Evolutionary conservation across 2,888 invertebrate genomes (phyloP).

Genomic region (Tetramorium bicarinatum): DNA sequence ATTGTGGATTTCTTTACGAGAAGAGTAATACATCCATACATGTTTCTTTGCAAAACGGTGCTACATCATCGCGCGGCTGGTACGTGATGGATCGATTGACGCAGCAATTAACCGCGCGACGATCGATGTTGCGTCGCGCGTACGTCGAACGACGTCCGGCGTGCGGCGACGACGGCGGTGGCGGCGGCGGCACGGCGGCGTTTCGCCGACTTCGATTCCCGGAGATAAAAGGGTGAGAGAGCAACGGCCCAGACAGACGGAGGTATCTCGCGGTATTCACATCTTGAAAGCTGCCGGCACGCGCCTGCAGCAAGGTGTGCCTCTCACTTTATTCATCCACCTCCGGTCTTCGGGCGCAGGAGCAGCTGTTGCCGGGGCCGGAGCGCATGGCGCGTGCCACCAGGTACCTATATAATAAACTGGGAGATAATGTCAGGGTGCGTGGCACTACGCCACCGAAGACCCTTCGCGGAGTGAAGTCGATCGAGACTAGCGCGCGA

Average conservation of each 20-base stretch:
- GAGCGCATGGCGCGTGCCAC: conserved; percentile 85
- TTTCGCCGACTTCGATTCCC: conserved; percentile 49
- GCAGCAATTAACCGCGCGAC: conserved; percentile 38
- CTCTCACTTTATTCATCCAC: conserved; percentile 80
- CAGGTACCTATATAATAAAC: conserved; percentile 84
- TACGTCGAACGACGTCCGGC: conserved; percentile 36
- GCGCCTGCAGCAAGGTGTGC: conserved; percentile 83
- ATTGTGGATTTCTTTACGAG: background rate
- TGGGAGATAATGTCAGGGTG: conserved; percentile 84
- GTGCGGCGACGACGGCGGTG: background rate
- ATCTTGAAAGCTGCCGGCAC: conserved; percentile 82
- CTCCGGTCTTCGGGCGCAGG: conserved; percentile 75
- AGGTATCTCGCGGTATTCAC: conserved; percentile 79
- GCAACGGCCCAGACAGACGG: conserved; percentile 78
- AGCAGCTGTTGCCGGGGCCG: conserved; percentile 83
- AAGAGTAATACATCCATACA: background rate
- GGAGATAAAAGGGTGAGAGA: conserved; percentile 71
- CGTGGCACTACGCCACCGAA: conserved; percentile 77
- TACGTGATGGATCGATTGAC: conserved; percentile 48
- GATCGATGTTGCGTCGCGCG: conserved; percentile 37
- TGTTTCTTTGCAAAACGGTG: background rate
- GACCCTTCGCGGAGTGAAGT: conserved; percentile 63
- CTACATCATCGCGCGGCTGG: background rate
- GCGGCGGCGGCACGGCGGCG: background rate
- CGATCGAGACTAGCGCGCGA: conserved; percentile 28